Evolutionary conservation across 2,888 invertebrate genomes (phyloP), one percentile per base, ranked within the genome.

Genomic region (Philaethria dido): DNA sequence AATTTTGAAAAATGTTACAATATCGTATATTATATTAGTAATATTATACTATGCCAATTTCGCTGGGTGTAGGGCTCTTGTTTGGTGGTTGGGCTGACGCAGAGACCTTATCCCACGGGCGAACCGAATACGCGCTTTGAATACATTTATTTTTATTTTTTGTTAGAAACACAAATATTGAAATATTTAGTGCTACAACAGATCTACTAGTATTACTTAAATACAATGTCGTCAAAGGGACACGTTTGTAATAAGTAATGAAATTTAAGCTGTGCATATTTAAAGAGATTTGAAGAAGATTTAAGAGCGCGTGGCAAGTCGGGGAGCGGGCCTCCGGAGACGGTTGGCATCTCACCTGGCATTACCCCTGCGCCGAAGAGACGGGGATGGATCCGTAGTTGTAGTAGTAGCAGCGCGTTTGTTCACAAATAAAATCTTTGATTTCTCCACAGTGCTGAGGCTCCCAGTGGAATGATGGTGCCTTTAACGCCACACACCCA

Each of bases 361-460:
- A 96, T 97, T 97, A 97, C 97, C 97, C 97, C 96, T 97, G 97
- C 94, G 96, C 95, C 81, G 96, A 96, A 87, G 96, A 96, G 84
- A 97, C 97, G 87, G 96, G 96, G 93, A 97, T 97, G 88, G 96
- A 96, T 87, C 97, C 97, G 90, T 97, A 97, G 93, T 97, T 97
- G 94, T 97, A 97, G 93, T 97, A 97, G 91, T 97, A 97, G 93
- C 97, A 97, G 83, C 97, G 95, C 72, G 97, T 97, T 93, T 97
- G 97, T 93, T 97, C 97, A 93, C 97, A 97, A 84, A 97, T 97
- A 89, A 97, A 97, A 91, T 97, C 97, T 93, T 97, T 97, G 79
- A 96, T 94, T 80, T 95, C 94, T 72, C 95, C 95, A 86, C 97
- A 97, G 89, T 97, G 96, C 84, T 96, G 95, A 16, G 96, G 95